Percentiles rank a stretch among this genome's conserved stretches.
Conservation (phyloP, 1,140 invertebrate species). For the Drosophila saltans region DNA sequence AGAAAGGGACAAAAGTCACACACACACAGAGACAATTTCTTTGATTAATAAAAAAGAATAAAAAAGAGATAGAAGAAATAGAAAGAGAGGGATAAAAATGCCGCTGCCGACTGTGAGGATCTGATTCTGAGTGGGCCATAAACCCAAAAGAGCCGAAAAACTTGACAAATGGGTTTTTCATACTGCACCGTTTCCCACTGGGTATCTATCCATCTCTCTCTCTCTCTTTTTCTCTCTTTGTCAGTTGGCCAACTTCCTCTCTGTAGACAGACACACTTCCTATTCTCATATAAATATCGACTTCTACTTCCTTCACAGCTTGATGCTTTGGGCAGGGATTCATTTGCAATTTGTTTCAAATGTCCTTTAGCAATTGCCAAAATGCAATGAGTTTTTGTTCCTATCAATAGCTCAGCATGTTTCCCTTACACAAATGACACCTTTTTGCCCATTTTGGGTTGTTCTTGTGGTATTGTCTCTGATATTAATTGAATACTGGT, state of each 20-base stretch:
- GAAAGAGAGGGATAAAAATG: background rate
- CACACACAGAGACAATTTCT: slow-evolving; percentile 32
- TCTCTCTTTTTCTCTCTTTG: slow-evolving; percentile 15
- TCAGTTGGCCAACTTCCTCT: slow-evolving; percentile 33
- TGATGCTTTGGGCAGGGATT: slow-evolving; percentile 49
- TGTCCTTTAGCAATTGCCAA: slow-evolving; percentile 59
- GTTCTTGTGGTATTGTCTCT: slow-evolving; percentile 44
- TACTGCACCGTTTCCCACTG: slow-evolving; percentile 58
- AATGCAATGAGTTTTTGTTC: slow-evolving; percentile 48
- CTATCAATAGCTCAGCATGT: slow-evolving; percentile 65
- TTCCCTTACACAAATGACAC: slow-evolving; percentile 40
- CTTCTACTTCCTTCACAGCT: slow-evolving; percentile 69
- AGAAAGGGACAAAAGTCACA: background rate
- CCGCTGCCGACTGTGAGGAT: slow-evolving; percentile 48
- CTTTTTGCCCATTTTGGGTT: slow-evolving; percentile 45
- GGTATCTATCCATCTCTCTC: slow-evolving; percentile 19
- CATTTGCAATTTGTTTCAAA: slow-evolving; percentile 79
- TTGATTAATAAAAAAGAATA: slow-evolving; percentile 65
- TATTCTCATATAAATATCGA: slow-evolving; percentile 18
- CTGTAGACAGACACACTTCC: slow-evolving; percentile 3
- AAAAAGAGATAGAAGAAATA: slow-evolving; percentile 16
- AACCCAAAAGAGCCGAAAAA: slow-evolving; percentile 33
- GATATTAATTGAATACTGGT: background rate
- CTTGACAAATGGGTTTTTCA: slow-evolving; percentile 73
- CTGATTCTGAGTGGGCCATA: slow-evolving; percentile 53